phyloP scores from a whole-genome alignment of 2,888 invertebrate species.

The Linnaemya vulpina region DNA sequence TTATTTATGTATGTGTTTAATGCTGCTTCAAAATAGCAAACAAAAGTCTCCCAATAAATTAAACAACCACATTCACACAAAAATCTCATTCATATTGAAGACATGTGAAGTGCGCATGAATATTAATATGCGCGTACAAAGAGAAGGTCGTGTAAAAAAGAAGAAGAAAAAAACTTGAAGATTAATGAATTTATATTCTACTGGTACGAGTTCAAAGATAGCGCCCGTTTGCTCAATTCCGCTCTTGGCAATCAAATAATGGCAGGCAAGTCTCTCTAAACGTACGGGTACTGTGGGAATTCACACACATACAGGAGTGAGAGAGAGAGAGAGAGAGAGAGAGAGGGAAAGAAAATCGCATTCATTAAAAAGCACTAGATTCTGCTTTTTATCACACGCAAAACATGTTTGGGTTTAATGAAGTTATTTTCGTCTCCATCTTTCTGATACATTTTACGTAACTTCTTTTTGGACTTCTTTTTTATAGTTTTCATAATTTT shows the following conservation, averaged over 20 bases:
- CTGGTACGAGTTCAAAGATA: not conserved
- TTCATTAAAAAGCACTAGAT: not conserved
- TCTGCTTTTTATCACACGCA: too few relatives aligned
- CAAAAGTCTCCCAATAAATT: not conserved
- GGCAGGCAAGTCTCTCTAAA: too few relatives aligned
- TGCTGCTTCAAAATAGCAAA: constrained; percentile 17
- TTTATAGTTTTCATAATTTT: too few relatives aligned
- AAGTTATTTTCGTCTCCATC: too few relatives aligned
- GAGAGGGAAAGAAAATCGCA: not conserved
- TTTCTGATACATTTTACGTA: too few relatives aligned
- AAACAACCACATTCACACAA: constrained; percentile 18
- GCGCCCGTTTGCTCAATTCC: not conserved
- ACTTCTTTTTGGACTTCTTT: too few relatives aligned
- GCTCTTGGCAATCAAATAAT: too few relatives aligned
- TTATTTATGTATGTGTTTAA: constrained; percentile 4
- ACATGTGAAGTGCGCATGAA: constrained; percentile 36
- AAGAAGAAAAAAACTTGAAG: constrained; percentile 27
- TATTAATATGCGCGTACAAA: constrained; percentile 32
- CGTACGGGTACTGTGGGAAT: too few relatives aligned
- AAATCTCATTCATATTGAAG: constrained; percentile 62
- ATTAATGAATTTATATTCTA: constrained; percentile 47
- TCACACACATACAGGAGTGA: not conserved
- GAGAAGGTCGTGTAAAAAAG: not conserved
- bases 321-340: not conserved
- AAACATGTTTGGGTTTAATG: too few relatives aligned